Evolutionary conservation across 2,888 invertebrate genomes (phyloP).

Genomic region (Andrena haemorrhoa): DNA sequence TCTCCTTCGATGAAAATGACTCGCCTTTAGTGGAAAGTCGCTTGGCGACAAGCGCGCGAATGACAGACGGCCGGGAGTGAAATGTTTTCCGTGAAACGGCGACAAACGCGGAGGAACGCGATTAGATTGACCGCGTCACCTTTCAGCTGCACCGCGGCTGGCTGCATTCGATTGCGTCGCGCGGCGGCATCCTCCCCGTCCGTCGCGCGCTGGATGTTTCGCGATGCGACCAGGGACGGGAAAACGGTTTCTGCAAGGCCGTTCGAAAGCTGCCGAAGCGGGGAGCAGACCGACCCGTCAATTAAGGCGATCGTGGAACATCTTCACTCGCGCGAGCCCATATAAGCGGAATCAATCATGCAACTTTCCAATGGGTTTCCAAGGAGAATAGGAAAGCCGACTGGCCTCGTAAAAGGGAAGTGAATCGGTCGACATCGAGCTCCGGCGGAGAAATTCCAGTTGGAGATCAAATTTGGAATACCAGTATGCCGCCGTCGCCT

Average conservation of each 20-base stretch:
- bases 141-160: constrained; percentile 24
- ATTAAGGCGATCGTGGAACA: constrained; percentile 59
- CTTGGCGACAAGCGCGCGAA: neutral
- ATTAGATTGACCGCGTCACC: constrained; percentile 44
- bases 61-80: neutral
- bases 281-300: constrained; percentile 45
- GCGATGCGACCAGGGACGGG: constrained; percentile 49
- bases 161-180: constrained; percentile 14
- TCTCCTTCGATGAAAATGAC: too few species aligned
- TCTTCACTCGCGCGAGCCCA: constrained; percentile 61
- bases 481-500: neutral
- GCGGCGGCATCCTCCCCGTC: neutral
- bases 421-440: constrained; percentile 64
- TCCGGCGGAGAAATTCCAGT: too few species aligned
- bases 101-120: constrained; percentile 33
- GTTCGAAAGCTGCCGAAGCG: constrained; percentile 58
- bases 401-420: constrained; percentile 73
- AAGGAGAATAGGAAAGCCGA: constrained; percentile 72
- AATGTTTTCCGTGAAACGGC: constrained; percentile 25
- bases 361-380: constrained; percentile 75
- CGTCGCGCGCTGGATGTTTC: constrained; percentile 28
- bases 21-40: too few species aligned
- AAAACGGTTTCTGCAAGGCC: constrained; percentile 64
- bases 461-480: neutral
- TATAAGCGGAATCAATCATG: constrained; percentile 56